Evolutionary conservation across 2,888 invertebrate genomes (phyloP).

Genomic region (Polia nebulosa): DNA sequence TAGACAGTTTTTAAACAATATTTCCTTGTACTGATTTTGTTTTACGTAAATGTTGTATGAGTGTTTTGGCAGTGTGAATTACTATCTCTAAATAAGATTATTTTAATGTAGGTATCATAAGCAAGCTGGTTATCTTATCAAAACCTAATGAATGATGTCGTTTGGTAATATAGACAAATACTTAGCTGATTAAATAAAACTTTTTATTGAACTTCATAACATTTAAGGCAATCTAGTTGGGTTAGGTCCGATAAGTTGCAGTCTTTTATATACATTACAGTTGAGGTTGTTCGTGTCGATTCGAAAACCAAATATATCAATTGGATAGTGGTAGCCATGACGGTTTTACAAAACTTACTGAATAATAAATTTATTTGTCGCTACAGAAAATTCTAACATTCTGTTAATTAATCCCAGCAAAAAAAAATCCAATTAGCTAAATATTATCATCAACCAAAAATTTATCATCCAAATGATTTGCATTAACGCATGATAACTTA

Average conservation of each 20-base stretch:
- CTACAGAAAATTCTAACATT: not conserved
- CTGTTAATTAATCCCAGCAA: not conserved
- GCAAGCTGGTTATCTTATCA: slow-evolving; percentile 32
- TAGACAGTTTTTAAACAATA: not conserved
- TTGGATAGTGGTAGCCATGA: not conserved
- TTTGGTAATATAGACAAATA: not conserved
- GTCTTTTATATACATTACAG: not conserved
- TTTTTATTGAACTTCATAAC: not conserved
- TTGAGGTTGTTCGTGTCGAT: not conserved
- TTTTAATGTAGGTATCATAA: too few species aligned
- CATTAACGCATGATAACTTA: not conserved
- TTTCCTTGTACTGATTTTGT: not conserved
- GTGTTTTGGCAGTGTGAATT: not conserved
- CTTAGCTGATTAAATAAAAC: not conserved
- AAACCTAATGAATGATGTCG: not conserved
- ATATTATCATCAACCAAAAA: not conserved
- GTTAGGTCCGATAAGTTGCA: not conserved
- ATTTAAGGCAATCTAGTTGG: not conserved
- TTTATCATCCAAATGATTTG: not conserved
- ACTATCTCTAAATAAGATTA: slow-evolving; percentile 9
- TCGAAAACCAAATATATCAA: not conserved
- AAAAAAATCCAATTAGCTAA: not conserved
- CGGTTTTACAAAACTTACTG: not conserved
- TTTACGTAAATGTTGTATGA: not conserved
- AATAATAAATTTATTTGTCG: not conserved